Evolutionary conservation across 2,888 invertebrate species (phyloP).

Genomic region (Sabellastarte sp.): DNA sequence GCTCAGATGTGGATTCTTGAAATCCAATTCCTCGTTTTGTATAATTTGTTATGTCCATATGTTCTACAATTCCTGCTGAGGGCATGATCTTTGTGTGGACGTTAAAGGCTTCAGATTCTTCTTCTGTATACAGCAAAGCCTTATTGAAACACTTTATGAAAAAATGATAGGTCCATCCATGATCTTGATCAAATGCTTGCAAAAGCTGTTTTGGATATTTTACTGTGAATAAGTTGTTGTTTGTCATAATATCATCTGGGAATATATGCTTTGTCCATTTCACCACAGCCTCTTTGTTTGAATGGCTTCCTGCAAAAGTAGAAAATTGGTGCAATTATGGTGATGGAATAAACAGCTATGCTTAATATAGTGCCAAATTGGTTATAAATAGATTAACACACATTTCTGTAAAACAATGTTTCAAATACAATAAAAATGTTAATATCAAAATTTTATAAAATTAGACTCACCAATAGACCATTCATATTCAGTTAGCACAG

Average conservation of each 20-base stretch:
- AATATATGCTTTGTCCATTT: background rate
- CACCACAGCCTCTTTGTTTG: background rate
- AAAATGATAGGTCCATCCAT: background rate
- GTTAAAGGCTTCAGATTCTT: background rate
- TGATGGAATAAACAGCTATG: no score
- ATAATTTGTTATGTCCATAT: background rate
- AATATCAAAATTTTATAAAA: no score
- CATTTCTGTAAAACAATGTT: no score
- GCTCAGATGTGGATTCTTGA: background rate
- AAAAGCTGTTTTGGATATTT: background rate
- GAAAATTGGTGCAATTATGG: no score
- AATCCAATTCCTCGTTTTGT: background rate
- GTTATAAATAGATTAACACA: no score
- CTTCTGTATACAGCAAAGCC: background rate
- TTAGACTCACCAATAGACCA: conserved; percentile 2
- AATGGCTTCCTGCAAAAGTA: background rate
- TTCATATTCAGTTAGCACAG: background rate
- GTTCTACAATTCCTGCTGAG: background rate
- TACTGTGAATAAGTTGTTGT: background rate
- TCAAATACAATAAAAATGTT: no score
- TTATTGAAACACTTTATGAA: background rate
- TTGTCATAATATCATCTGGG: background rate
- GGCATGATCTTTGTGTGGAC: background rate
- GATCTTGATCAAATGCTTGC: background rate
- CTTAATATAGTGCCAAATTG: no score